These are phyloP conservation scores for Aythya baeri DNA, from an alignment of 2,113 vertebrate genomes.

Conservation along the genomic window DNA sequence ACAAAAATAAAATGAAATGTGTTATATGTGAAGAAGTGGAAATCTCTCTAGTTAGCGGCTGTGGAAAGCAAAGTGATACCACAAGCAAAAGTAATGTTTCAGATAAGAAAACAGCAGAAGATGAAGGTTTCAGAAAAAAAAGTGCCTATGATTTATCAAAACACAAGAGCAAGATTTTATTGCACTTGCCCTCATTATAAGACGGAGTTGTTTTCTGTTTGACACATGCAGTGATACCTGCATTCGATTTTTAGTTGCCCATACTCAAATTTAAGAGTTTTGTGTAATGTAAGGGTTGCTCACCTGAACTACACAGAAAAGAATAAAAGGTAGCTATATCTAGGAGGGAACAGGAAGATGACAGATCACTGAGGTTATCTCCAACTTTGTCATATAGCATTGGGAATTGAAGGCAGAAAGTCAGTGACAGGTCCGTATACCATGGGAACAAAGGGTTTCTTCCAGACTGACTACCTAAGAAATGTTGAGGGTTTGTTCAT, in stretches of 20 bases:
- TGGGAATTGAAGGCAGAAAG: not conserved
- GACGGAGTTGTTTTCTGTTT: not conserved
- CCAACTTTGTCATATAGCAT: fast-evolving
- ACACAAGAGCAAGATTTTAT: not conserved
- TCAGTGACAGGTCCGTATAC: not conserved
- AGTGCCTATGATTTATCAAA: not conserved
- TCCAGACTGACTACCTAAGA: not conserved
- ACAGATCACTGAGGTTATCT: not conserved
- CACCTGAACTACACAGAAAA: fast-evolving
- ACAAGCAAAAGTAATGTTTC: not conserved
- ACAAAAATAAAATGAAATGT: not conserved
- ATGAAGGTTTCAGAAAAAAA: not conserved
- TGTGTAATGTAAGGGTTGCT: not conserved
- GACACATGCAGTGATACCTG: not conserved
- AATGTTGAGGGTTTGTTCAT: fast-evolving
- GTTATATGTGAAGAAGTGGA: fast-evolving
- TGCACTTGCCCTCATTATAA: not conserved
- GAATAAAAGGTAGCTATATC: not conserved
- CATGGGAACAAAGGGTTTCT: not conserved
- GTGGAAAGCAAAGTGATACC: not conserved
- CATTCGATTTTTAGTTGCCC: not conserved
- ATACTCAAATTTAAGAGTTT: not conserved
- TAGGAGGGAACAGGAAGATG: not conserved
- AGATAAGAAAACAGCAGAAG: not conserved
- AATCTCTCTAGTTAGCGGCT: not conserved